phyloP scores from a whole-genome alignment of 2,113 vertebrate species.

The Heteronetta atricapilla region DNA sequence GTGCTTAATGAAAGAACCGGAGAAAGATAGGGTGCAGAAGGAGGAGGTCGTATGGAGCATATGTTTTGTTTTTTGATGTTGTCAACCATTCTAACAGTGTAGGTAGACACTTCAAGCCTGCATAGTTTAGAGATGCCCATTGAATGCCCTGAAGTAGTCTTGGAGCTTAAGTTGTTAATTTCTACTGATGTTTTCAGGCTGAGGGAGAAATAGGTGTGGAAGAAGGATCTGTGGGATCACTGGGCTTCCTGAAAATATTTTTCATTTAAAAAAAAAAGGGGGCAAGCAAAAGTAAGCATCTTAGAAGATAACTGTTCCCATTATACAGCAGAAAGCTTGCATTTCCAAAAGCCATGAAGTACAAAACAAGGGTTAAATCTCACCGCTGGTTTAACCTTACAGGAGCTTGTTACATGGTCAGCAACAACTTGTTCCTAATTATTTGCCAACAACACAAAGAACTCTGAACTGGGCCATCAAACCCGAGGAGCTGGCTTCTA shows the following conservation, averaged over 20 bases:
- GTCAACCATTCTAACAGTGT: not conserved
- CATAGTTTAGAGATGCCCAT: not conserved
- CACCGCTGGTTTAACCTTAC: not conserved
- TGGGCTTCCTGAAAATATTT: not conserved
- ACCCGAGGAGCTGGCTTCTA: not conserved
- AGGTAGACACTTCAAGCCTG: not conserved
- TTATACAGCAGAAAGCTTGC: not conserved
- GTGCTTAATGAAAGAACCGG: not conserved
- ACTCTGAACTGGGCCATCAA: not conserved
- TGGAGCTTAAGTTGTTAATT: not conserved
- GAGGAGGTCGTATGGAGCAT: not conserved
- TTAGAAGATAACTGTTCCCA: not conserved
- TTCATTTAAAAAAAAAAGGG: not conserved
- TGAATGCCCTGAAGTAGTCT: not conserved
- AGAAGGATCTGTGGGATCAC: not conserved
- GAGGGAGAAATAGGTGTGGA: not conserved
- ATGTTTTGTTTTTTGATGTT: not conserved
- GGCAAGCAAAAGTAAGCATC: not conserved
- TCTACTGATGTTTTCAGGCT: not conserved
- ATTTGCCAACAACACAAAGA: not conserved
- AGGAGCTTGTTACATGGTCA: not conserved
- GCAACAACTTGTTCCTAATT: not conserved
- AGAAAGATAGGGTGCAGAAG: not conserved
- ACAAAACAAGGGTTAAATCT: not conserved
- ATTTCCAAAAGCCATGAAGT: not conserved